phyloP scores from a whole-genome alignment of 1,140 invertebrate species.

The Drosophila simulans region DNA sequence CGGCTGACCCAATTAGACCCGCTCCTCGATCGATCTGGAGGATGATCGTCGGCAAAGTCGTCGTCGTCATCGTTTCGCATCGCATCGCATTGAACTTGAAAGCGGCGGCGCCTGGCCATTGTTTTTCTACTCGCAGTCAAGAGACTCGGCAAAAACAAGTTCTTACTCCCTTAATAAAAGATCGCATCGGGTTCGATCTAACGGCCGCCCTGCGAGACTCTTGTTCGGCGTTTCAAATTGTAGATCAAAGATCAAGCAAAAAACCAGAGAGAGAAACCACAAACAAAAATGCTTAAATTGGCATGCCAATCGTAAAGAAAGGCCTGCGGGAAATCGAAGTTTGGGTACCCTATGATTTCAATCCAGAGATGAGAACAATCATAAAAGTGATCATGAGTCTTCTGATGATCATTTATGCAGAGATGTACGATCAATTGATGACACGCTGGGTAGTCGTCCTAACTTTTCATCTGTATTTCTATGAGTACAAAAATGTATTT shows the following conservation, averaged over 20 bases:
- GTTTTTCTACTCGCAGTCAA: conserved; percentile 45
- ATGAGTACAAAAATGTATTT: too few relatives aligned
- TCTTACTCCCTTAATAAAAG: conserved; percentile 72
- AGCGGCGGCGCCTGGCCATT: conserved; percentile 78
- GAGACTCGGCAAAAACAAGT: conserved; percentile 64
- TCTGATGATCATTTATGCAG: conserved; percentile 8
- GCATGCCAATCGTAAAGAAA: conserved; percentile 62
- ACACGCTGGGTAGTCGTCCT: too few relatives aligned
- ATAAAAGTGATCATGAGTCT: conserved; percentile 36
- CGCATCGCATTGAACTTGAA: conserved; percentile 69
- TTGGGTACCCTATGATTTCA: conserved; percentile 65
- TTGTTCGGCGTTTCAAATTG: conserved; percentile 76
- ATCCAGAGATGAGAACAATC: conserved; percentile 5
- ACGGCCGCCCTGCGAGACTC: conserved; percentile 69
- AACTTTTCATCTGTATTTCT: too few relatives aligned
- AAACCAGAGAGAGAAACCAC: conserved; percentile 46
- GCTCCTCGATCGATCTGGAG: conserved; percentile 54
- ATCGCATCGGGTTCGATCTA: conserved; percentile 76
- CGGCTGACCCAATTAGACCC: conserved; percentile 79
- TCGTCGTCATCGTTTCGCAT: conserved; percentile 7
- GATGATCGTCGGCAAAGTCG: conserved; percentile 8
- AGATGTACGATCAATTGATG: conserved; percentile 3
- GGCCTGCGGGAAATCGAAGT: conserved; percentile 54
- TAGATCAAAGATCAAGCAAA: conserved; percentile 83
- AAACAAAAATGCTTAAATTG: conserved; percentile 72